Percentiles rank a stretch among this genome's conserved stretches.
phyloP scores from a whole-genome alignment of 2,113 vertebrate species.

The Mesocricetus auratus region DNA sequence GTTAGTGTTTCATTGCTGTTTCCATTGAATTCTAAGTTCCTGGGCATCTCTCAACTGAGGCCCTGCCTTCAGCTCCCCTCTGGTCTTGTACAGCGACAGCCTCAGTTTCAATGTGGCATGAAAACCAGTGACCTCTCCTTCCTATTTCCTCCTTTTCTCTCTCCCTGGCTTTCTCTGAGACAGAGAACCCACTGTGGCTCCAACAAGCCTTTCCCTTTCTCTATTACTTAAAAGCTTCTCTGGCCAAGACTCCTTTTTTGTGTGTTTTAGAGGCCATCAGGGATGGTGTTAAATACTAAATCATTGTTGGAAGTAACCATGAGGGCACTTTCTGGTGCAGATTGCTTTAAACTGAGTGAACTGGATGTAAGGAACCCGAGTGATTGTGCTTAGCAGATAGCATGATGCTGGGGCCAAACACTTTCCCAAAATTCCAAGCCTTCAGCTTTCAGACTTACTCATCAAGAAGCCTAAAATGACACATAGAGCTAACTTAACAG shows the following conservation, averaged over 20 bases:
- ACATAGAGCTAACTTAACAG: constrained; percentile 58
- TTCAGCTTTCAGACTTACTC: constrained; percentile 66
- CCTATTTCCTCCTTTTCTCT: neutral
- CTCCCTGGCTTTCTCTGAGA: neutral
- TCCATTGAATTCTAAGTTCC: too few relatives aligned
- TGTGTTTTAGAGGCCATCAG: neutral
- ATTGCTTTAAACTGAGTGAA: neutral
- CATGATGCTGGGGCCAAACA: neutral
- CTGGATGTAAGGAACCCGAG: neutral
- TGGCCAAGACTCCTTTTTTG: neutral
- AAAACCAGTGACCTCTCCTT: neutral
- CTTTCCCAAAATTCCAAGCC: constrained; percentile 45
- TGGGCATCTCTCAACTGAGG: neutral
- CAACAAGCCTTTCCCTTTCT: neutral
- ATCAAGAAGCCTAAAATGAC: constrained; percentile 74
- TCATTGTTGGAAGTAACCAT: neutral
- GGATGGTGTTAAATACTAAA: neutral
- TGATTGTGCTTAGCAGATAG: constrained; percentile 55
- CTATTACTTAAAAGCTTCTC: neutral
- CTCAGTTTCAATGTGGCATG: neutral
- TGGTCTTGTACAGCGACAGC: neutral
- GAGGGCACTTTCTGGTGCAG: neutral
- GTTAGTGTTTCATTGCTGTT: neutral
- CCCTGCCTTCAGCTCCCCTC: neutral
- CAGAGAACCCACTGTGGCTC: neutral